phyloP scores from a whole-genome alignment of 1,140 invertebrate genomes.

The Drosophila ficusphila region DNA sequence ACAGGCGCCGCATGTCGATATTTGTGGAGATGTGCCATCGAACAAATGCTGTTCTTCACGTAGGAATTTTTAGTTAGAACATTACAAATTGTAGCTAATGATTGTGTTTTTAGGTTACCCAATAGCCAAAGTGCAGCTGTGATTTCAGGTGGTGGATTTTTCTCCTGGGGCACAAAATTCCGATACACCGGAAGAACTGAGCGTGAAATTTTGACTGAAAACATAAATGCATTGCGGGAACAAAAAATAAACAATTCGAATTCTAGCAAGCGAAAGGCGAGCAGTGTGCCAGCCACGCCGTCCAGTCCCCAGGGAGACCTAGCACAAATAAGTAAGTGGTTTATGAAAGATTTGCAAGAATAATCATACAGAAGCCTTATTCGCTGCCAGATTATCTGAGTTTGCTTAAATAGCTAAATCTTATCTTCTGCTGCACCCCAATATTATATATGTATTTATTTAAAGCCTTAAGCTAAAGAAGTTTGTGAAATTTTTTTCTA shows the following conservation, averaged over 20 bases:
- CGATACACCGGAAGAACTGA: constrained; percentile 95
- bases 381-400: too few relatives aligned
- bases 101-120: constrained; percentile 87
- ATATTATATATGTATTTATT: too few relatives aligned
- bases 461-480: too few relatives aligned
- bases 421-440: too few relatives aligned
- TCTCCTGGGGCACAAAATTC: constrained; percentile 97
- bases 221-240: constrained; percentile 75
- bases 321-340: constrained; percentile 80
- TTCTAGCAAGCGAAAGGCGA: constrained; percentile 90
- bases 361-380: too few relatives aligned
- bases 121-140: constrained; percentile 94
- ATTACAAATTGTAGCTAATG: too few relatives aligned
- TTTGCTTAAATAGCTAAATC: too few relatives aligned
- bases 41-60: constrained; percentile 99
- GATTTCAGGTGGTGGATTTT: constrained; percentile 96
- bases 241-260: constrained; percentile 86
- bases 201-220: constrained; percentile 92
- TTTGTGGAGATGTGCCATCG: constrained; percentile 97
- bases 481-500: constrained; percentile 83
- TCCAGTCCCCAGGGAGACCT: constrained; percentile 87
- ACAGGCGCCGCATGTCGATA: constrained; percentile 95
- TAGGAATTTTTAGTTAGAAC: constrained; percentile 87
- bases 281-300: constrained; percentile 93
- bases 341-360: too few relatives aligned